These are phyloP conservation scores for Pan paniscus DNA, from an alignment of 2,113 vertebrate genomes.

Conservation along the genomic window DNA sequence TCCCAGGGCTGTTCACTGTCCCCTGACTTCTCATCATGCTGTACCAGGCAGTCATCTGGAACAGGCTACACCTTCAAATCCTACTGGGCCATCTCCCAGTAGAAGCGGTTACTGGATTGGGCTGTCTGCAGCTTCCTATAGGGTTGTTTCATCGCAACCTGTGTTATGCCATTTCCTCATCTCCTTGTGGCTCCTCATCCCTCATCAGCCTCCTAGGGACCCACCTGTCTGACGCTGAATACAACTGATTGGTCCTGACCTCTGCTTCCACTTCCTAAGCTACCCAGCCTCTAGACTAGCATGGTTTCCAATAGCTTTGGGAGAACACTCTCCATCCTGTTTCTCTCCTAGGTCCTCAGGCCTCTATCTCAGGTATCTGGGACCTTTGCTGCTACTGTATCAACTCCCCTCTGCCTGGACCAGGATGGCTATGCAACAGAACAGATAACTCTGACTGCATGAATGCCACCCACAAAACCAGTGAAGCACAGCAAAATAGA, in stretches of 20 bases:
- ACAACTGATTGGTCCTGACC: not conserved
- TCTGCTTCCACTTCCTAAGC: not conserved
- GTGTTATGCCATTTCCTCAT: not conserved
- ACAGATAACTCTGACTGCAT: too few species aligned
- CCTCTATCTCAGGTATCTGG: not conserved
- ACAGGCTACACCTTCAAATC: not conserved
- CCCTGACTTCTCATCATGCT: not conserved
- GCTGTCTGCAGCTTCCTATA: not conserved
- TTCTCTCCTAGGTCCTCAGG: not conserved
- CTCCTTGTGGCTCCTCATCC: not conserved
- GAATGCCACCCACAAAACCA: not conserved
- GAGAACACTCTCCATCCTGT: not conserved
- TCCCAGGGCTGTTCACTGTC: accelerated
- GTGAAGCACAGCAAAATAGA: not conserved
- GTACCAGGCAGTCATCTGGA: not conserved
- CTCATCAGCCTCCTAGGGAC: not conserved
- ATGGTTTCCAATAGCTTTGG: not conserved
- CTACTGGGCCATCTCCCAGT: not conserved
- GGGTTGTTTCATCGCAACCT: not conserved
- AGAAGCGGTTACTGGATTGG: not conserved
- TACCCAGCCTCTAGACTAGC: not conserved
- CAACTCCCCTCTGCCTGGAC: not conserved
- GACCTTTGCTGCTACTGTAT: not conserved
- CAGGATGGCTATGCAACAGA: not conserved
- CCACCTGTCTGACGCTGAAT: not conserved